Base-by-base conservation (phyloP, 2,113 vertebrate genomes). In the Clarias macrocephalus region DNA sequence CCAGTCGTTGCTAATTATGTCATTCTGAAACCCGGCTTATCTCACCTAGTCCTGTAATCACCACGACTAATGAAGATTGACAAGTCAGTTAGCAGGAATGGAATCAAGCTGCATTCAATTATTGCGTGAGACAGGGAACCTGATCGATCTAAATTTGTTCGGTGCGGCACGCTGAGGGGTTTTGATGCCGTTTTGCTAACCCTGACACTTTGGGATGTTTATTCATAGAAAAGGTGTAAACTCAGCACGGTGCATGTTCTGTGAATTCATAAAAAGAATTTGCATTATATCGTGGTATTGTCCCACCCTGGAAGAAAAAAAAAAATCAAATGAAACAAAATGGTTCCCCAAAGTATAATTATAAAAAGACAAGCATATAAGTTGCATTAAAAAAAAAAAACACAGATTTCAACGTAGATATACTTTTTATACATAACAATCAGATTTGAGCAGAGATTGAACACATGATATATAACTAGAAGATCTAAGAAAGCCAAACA, bases 401-500 rank as follows among this genome's bases (percentile, higher is more conserved):
- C 79, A 80, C 56, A 80, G 16, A 23, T 80, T 80, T 25, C 0
- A 37, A 23, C 60, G 23, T 8, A 80, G 3, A 56, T 25, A 56
- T 28, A 66, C 84, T 86, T 72, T 63, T 62, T 42, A 81, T 57
- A 81, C 25, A 81, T 57, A 84, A 63, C 56, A 8, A 18, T 77
- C 65, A 68, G 62, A 72, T 84, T 87, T 68, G 33, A 57, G 33
- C 28, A 86, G 11, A 88, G 16, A 2, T 59, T 59, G 23, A 80
- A 62, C n/a, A 82, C 33, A 33, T 62, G 9, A 33, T 81, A 62
- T 81, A 62, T 81, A 81, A 12, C 79, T 81, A 81, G 12, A 81
- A 70, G 28, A 70, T 88, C 85, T 82, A 82, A 68, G 83, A 48
- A 83, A 88, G 90, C 88, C 88, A 91, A 91, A 91, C 88, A 91